These are phyloP conservation scores for Atta cephalotes DNA, from an alignment of 1,140 invertebrate species.

Conservation along the genomic window DNA sequence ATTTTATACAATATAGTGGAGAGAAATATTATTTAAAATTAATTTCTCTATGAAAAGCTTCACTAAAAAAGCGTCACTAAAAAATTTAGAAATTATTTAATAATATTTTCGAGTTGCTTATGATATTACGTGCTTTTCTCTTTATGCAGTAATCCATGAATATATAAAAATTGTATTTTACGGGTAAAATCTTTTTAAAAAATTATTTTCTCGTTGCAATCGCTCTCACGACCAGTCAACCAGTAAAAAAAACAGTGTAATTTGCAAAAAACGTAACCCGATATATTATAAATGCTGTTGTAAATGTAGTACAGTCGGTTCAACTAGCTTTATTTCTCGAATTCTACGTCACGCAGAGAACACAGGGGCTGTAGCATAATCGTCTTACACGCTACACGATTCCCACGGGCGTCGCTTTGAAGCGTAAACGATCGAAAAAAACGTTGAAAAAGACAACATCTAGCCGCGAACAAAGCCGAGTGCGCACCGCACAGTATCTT, in stretches of 20 bases:
- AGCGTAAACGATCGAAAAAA: slow-evolving; percentile 51
- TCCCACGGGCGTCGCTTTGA: slow-evolving; percentile 43
- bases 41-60: background rate
- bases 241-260: background rate
- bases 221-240: background rate
- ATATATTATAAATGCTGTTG: background rate
- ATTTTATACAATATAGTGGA: background rate
- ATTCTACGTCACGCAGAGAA: background rate
- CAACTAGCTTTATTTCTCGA: slow-evolving; percentile 3
- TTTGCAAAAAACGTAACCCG: background rate
- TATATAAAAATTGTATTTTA: background rate
- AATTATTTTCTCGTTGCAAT: background rate
- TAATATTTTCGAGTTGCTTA: background rate
- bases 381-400: slow-evolving; percentile 35
- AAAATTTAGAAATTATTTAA: background rate
- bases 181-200: background rate
- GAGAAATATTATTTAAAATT: background rate
- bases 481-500: slow-evolving; percentile 8
- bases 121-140: background rate
- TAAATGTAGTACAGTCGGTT: background rate
- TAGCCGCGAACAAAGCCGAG: slow-evolving; percentile 28
- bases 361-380: slow-evolving; percentile 24
- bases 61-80: background rate
- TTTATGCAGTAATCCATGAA: background rate
- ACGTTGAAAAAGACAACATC: slow-evolving; percentile 38